Base-by-base conservation (phyloP, 64 coral and sea anemone species). In the Porites australiensis region DNA sequence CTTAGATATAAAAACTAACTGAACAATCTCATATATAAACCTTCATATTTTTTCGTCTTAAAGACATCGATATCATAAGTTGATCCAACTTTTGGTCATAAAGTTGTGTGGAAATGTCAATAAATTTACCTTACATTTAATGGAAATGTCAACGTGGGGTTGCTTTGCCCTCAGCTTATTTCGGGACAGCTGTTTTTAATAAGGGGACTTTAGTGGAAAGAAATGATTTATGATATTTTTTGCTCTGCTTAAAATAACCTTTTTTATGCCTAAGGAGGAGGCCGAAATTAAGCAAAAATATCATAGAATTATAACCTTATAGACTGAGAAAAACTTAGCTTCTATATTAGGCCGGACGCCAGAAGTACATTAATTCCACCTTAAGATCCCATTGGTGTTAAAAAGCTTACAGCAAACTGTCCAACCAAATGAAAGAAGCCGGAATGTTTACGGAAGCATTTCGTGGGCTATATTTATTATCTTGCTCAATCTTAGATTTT, bases 41-140 rank as follows among this genome's bases (percentile, higher is more conserved):
- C 27, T 37, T 37, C 27, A 37, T 57, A 57, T 57, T 8, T 76
- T 44, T 4, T 12, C 13, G 47, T 5, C 3, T 70, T 46, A 18
- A 76, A 76, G 50, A 13, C 43, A 46, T 76, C 15, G 50, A 49
- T 5, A 18, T 76, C 73, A 76, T 19, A 10, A 46, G 14, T 8
- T 76, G 15, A 7, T 46, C 48, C 73, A 19, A 6, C 47, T 19
- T 19, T 19, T 46, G 18, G 73, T 46, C 48, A n/a, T 51, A 50
- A 50, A 76, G 73, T 23, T 48, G 47, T 74, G 71, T 45, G 44
- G 2, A 76, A 50, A 51, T 50, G 14, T 47, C 47, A 19, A 2
- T 50, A 19, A 15, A 50, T 76, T 76, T 76, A 47, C 44, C 46
- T 76, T 76, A 76, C 45, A 74, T 46, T 19, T 76, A 76, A 76